phyloP scores from a whole-genome alignment of 2,113 vertebrate genomes.

The Glaucidium brasilianum region DNA sequence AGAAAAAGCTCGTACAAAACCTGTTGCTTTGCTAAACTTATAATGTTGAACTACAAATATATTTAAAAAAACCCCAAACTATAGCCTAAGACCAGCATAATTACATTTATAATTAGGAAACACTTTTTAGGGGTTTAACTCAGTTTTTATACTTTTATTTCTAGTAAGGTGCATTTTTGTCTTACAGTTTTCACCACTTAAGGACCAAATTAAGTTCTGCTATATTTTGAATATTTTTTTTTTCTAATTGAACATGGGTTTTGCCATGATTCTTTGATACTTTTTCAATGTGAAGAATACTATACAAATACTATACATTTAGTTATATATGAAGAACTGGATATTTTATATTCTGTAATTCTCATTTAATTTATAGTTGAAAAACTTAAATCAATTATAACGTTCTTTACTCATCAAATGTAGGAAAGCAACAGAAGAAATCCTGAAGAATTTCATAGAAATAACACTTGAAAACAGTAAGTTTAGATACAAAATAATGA shows the following conservation, averaged over 20 bases:
- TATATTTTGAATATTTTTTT: background rate
- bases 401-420: background rate
- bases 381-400: background rate
- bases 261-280: background rate
- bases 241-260: fast-evolving
- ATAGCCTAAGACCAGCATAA: background rate
- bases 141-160: background rate
- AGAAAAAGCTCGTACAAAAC: background rate
- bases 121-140: background rate
- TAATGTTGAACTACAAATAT: background rate
- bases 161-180: background rate
- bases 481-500: background rate
- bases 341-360: background rate
- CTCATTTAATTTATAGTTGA: background rate
- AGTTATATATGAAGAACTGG: background rate
- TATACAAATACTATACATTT: background rate
- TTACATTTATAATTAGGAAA: background rate
- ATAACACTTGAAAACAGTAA: background rate
- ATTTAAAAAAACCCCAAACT: background rate
- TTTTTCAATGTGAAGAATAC: background rate
- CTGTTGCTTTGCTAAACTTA: background rate
- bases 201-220: background rate
- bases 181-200: background rate
- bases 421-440: background rate
- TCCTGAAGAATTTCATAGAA: background rate